phyloP scores from a whole-genome alignment of 2,888 invertebrate species.

The Platynereis dumerilii region DNA sequence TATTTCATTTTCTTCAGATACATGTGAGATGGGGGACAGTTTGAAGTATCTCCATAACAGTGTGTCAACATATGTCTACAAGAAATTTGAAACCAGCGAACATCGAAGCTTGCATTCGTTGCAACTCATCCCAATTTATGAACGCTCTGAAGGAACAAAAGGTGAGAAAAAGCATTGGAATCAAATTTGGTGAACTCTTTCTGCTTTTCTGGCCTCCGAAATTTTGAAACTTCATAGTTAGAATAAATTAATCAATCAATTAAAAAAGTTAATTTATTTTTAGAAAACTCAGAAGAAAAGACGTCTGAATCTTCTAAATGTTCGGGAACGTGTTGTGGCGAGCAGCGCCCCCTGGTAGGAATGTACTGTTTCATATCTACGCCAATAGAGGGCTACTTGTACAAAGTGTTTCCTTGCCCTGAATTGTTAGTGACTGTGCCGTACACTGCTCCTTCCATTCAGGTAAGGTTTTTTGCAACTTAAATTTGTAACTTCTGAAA shows the following conservation, averaged over 20 bases:
- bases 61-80: constrained; percentile 30
- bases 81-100: constrained; percentile 30
- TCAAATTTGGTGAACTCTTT: too few relatives aligned
- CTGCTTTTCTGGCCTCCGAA: too few relatives aligned
- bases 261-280: too few relatives aligned
- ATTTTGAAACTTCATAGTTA: too few relatives aligned
- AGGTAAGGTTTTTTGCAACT: constrained; percentile 53
- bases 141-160: constrained; percentile 29
- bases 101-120: constrained; percentile 42
- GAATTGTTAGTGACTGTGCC: constrained; percentile 72
- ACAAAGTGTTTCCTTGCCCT: constrained; percentile 66
- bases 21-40: constrained; percentile 6
- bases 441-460: constrained; percentile 75
- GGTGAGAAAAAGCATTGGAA: too few relatives aligned
- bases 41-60: constrained; percentile 10
- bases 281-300: background rate
- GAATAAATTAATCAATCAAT: too few relatives aligned
- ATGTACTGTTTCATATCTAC: constrained; percentile 72
- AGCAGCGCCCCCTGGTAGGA: constrained; percentile 66
- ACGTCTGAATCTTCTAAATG: too few relatives aligned
- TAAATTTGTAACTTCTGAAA: background rate
- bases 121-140: constrained; percentile 52
- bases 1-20: constrained; percentile 8
- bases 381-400: constrained; percentile 76
- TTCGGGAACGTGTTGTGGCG: too few relatives aligned